Base-by-base conservation (phyloP, 2,888 invertebrate species). In the Saturnia japonica region DNA sequence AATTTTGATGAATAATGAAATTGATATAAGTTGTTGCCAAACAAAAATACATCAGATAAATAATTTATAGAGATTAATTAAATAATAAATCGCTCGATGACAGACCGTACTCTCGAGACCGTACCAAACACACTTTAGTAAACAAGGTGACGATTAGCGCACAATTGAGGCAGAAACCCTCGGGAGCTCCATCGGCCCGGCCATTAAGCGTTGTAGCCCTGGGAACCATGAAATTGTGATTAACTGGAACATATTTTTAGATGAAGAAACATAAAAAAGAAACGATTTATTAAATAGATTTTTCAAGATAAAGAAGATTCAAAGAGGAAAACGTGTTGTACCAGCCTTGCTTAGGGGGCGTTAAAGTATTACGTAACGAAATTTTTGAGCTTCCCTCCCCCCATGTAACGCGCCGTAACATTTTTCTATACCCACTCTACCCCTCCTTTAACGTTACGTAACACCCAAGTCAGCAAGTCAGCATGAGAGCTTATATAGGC, bases 141-240 rank as follows among this genome's bases (percentile, higher is more conserved):
- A 86, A 85, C 86, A 87, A 85, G 82, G 82, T 73, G 73, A 74
- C 86, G 86, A 87, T 87, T 87, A 87, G 83, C 78, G 80, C 76
- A 83, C 85, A 83, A 84, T 82, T 79, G 82, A 78, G 80, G 76
- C 78, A 72, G 78, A 80, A 78, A 78, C 80, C 78, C 75, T 75
- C 73, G 71, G 77, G 74, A 73, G 62, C 75, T 71, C 64, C 70
- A 51, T 40, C 40, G 64, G 64, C 40, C 57, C 64, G 64, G 64
- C 54, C 70, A 66, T 40, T 67, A 70, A 70, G 67, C 67, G 70
- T 28, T 25, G 57, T 60, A 60, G 51, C 66, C 51, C 66, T 22
- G 62, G 70, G 34, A 69, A 45, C 70, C 51, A 42, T 43, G 42
- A 64, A 64, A 64, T 64, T 64, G 64, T 14, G 28, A 25, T 3